Conservation (phyloP, 2,888 invertebrate genomes). For the Apamea crenata region DNA sequence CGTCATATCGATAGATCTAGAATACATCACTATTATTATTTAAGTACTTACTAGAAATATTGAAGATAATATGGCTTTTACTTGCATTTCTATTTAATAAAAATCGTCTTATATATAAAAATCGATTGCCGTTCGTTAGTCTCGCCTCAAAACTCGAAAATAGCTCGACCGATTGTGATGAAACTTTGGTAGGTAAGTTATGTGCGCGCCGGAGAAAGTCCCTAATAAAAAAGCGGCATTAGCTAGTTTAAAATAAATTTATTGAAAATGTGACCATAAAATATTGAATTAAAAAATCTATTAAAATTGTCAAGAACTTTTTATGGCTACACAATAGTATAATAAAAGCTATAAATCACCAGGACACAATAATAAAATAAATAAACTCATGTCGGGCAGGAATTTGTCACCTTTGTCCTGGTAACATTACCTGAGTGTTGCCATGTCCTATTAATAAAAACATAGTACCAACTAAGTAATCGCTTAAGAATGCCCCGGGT, state of each 20-base stretch:
- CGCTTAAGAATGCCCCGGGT: constrained; percentile 35
- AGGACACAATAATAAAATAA: constrained; percentile 24
- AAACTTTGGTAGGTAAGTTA: neutral
- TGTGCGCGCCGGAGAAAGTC: neutral
- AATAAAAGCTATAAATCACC: constrained; percentile 13
- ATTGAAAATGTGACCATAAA: neutral
- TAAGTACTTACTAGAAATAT: neutral
- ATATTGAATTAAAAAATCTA: neutral
- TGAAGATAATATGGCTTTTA: neutral
- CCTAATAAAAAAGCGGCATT: neutral
- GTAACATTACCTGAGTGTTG: constrained; percentile 42
- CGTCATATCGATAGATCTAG: neutral
- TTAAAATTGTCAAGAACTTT: constrained; percentile 2
- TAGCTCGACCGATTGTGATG: neutral
- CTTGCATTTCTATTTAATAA: neutral
- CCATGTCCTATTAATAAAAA: constrained; percentile 50
- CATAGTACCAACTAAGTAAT: constrained; percentile 30
- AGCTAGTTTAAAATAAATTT: neutral
- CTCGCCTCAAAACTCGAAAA: neutral
- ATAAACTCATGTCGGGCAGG: constrained; percentile 12
- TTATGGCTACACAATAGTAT: neutral
- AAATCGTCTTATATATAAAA: too few relatives aligned
- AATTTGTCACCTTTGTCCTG: constrained; percentile 52
- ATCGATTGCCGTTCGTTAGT: neutral
- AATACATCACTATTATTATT: neutral